Conservation (phyloP, 2,888 invertebrate genomes). For the Aporophyla lueneburgensis region DNA sequence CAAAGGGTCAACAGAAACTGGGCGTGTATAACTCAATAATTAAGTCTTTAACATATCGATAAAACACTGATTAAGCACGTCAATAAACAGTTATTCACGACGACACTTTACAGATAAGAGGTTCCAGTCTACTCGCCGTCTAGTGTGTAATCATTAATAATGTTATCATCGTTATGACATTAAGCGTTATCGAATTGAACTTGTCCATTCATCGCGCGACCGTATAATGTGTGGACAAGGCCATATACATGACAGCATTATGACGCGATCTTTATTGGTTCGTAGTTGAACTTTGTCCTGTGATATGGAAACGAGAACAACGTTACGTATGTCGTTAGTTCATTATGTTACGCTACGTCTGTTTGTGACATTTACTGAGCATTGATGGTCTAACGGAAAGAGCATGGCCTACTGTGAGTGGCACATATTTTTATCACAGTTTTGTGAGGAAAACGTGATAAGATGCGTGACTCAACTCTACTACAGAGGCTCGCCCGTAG, state of each 20-base stretch:
- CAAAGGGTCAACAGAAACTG: not conserved
- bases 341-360: not conserved
- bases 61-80: not conserved
- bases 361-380: conserved; percentile 5
- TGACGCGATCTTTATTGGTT: not conserved
- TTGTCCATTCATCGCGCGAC: not conserved
- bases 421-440: too few species aligned
- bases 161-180: not conserved
- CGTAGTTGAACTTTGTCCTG: conserved; percentile 6
- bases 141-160: conserved; percentile 1
- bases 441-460: too few species aligned
- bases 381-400: not conserved
- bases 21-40: not conserved
- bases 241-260: not conserved
- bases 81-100: not conserved
- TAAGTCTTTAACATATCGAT: not conserved
- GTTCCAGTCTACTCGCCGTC: conserved; percentile 27
- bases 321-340: not conserved
- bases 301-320: conserved; percentile 1
- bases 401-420: too few species aligned
- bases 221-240: not conserved
- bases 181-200: conserved; percentile 30
- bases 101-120: conserved; percentile 12
- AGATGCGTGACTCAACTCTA: too few species aligned
- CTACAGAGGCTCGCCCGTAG: too few species aligned